Conservation (phyloP, 1,140 invertebrate species). For the Brachionus koreanus region DNA sequence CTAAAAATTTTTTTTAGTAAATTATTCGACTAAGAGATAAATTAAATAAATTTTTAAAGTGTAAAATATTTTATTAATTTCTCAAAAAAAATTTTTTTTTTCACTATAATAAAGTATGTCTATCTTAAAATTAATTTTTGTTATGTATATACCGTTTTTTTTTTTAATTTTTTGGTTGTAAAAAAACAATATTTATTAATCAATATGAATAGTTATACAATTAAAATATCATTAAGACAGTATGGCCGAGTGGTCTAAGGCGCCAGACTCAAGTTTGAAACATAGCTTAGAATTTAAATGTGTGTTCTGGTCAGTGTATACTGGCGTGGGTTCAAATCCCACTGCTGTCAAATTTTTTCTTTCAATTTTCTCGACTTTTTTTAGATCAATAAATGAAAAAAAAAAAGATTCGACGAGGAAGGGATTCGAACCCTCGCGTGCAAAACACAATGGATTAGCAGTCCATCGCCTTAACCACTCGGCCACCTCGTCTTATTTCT, state of each 20-base stretch:
- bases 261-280: constrained; percentile 43
- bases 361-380: not conserved
- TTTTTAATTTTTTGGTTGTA: too few species aligned
- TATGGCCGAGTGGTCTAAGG: constrained; percentile 42
- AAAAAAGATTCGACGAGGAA: constrained; percentile 20
- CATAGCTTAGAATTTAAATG: constrained; percentile 13
- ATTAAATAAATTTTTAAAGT: too few species aligned
- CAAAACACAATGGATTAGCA: not conserved
- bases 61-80: too few species aligned
- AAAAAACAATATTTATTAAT: too few species aligned
- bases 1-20: too few species aligned
- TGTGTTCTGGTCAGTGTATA: constrained; percentile 44
- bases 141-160: too few species aligned
- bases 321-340: constrained; percentile 44
- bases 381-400: not conserved
- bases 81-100: too few species aligned
- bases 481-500: constrained; percentile 37
- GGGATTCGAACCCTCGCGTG: constrained; percentile 33
- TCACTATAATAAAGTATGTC: too few species aligned
- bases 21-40: too few species aligned
- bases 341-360: constrained; percentile 42
- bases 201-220: too few species aligned
- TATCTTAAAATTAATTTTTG: too few species aligned
- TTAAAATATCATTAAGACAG: not conserved
- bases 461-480: constrained; percentile 38